Percentiles rank a stretch among this genome's conserved stretches.
Conservation (phyloP, 2,113 vertebrate genomes). For the Poeciliopsis turrubarensis region DNA sequence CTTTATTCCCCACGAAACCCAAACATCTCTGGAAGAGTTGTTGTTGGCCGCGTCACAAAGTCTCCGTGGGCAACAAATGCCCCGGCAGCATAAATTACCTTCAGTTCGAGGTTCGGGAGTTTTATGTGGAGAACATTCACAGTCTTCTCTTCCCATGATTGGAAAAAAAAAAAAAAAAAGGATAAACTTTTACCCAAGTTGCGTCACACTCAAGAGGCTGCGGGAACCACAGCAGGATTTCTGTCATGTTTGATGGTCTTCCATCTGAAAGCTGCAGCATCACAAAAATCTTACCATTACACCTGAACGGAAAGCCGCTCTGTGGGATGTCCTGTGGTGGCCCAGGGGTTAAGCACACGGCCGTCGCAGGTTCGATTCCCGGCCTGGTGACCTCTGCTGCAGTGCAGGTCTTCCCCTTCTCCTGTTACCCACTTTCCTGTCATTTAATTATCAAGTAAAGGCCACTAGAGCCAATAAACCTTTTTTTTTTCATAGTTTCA, state of each 20-base stretch:
- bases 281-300: background rate
- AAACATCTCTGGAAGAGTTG: conserved; percentile 82
- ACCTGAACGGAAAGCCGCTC: background rate
- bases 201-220: conserved; percentile 45
- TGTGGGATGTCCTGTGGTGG: background rate
- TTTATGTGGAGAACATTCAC: conserved; percentile 75
- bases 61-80: conserved; percentile 70
- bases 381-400: too few species aligned
- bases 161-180: conserved; percentile 18
- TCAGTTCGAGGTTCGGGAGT: conserved; percentile 68
- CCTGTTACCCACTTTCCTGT: too few species aligned
- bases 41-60: conserved; percentile 76
- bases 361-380: too few species aligned
- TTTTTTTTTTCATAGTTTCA: too few species aligned
- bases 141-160: conserved; percentile 63
- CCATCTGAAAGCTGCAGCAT: background rate
- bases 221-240: background rate
- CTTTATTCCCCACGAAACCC: conserved; percentile 83
- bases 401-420: too few species aligned
- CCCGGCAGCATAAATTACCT: conserved; percentile 75
- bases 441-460: too few species aligned
- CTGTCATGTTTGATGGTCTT: background rate
- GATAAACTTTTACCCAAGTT: conserved; percentile 61
- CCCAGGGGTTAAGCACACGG: too few species aligned
- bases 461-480: too few species aligned